Percentiles rank a stretch among this genome's conserved stretches.
These are phyloP conservation scores for Drosophila hydei DNA, from an alignment of 1,140 invertebrate species.

Conservation along the genomic window DNA sequence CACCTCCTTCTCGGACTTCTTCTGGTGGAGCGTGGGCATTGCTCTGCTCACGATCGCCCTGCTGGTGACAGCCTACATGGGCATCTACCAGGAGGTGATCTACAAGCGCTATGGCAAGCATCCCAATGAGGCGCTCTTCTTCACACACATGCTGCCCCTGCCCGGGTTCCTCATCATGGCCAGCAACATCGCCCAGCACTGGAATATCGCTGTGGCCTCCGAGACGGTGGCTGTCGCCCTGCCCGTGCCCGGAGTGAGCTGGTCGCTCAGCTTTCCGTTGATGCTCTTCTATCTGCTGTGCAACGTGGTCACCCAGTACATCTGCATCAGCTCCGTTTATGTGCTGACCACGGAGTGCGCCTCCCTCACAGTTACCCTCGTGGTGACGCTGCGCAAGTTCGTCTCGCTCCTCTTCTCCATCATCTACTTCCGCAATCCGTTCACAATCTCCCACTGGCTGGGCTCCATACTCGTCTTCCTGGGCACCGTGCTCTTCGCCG, in stretches of 20 bases:
- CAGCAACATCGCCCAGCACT: slow-evolving; percentile 91
- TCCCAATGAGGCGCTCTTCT: slow-evolving; percentile 97
- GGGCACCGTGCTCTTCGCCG: slow-evolving; percentile 94
- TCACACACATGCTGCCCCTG: slow-evolving; percentile 86
- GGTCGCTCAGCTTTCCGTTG: slow-evolving; percentile 88
- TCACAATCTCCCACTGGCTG: slow-evolving; percentile 96
- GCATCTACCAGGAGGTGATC: slow-evolving; percentile 97
- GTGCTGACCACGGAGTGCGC: slow-evolving; percentile 96
- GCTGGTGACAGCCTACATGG: slow-evolving; percentile 97
- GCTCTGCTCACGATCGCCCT: slow-evolving; percentile 93
- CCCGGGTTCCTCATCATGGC: slow-evolving; percentile 84
- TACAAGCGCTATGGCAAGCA: slow-evolving; percentile 96
- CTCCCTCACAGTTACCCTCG: slow-evolving; percentile 97
- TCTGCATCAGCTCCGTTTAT: slow-evolving; percentile 98
- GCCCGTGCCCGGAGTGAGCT: slow-evolving; percentile 84
- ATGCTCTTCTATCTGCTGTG: slow-evolving; percentile 92
- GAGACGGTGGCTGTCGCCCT: slow-evolving; percentile 56
- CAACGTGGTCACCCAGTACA: slow-evolving; percentile 96
- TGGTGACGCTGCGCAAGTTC: slow-evolving; percentile 98
- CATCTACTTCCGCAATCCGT: slow-evolving; percentile 97
- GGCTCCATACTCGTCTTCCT: slow-evolving; percentile 96
- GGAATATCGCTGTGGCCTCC: slow-evolving; percentile 84
- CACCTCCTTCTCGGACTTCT: slow-evolving; percentile 85
- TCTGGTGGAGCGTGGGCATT: slow-evolving; percentile 95
- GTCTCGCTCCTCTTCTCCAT: slow-evolving; percentile 97